Evolutionary conservation across 2,797 vertebrate species (phyloP).

Genomic region (Labroides dimidiatus): DNA sequence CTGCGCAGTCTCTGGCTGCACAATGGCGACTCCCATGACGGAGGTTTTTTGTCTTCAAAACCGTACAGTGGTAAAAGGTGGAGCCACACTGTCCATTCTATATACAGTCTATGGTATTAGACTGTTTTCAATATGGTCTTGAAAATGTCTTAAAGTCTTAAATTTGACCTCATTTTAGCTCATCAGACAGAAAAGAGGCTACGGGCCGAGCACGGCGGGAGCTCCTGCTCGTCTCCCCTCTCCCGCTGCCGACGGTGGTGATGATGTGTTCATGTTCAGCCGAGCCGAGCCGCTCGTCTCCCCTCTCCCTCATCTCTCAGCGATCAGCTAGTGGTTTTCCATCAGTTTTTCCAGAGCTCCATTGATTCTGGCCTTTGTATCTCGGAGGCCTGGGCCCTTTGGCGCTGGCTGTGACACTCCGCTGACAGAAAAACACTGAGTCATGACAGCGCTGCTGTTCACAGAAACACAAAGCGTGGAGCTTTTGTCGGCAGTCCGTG

Average conservation of each 20-base stretch:
- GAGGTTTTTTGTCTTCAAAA: too few relatives aligned
- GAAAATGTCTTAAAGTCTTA: too few relatives aligned
- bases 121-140: too few relatives aligned
- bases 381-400: slow-evolving; percentile 57
- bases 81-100: too few relatives aligned
- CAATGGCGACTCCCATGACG: too few relatives aligned
- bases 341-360: slow-evolving; percentile 82
- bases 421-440: slow-evolving; percentile 72
- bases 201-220: background rate
- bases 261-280: slow-evolving; percentile 33
- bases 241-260: slow-evolving; percentile 19
- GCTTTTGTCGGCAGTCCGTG: slow-evolving; percentile 55
- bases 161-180: too few relatives aligned
- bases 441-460: slow-evolving; percentile 58
- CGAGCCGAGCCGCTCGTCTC: slow-evolving; percentile 13
- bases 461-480: slow-evolving; percentile 57
- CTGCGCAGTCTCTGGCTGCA: too few relatives aligned
- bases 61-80: too few relatives aligned
- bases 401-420: slow-evolving; percentile 57
- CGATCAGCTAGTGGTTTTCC: slow-evolving; percentile 72
- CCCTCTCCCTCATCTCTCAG: slow-evolving; percentile 38
- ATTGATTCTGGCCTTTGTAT: slow-evolving; percentile 78
- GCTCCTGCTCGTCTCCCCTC: background rate
- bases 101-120: too few relatives aligned
- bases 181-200: slow-evolving; percentile 6